These are phyloP conservation scores for Octodonta nipae DNA, from an alignment of 2,888 invertebrate species.

Conservation along the genomic window DNA sequence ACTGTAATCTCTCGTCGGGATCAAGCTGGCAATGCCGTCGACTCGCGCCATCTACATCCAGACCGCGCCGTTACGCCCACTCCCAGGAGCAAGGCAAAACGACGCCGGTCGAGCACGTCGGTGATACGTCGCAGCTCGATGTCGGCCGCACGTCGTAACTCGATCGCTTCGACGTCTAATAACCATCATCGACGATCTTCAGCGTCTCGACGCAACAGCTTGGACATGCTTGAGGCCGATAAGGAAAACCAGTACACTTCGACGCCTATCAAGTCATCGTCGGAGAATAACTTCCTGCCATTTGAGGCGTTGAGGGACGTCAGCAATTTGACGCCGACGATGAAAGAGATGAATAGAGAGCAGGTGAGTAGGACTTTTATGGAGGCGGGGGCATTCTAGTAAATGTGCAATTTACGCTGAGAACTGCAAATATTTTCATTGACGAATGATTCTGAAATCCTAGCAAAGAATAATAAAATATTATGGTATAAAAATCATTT, in stretches of 20 bases:
- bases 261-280: conserved; percentile 40
- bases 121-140: too few relatives aligned
- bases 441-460: too few relatives aligned
- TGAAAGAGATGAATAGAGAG: not conserved
- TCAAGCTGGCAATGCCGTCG: conserved; percentile 12
- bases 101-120: conserved; percentile 12
- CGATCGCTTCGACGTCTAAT: conserved; percentile 10
- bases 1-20: conserved; percentile 34
- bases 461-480: too few relatives aligned
- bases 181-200: not conserved
- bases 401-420: too few relatives aligned
- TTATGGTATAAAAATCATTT: too few relatives aligned
- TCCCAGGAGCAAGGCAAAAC: too few relatives aligned
- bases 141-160: conserved; percentile 35
- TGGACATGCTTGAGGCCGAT: conserved; percentile 40
- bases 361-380: too few relatives aligned
- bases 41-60: too few relatives aligned
- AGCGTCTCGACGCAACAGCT: conserved; percentile 35
- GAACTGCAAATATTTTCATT: too few relatives aligned
- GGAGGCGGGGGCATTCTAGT: too few relatives aligned
- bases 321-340: conserved; percentile 46
- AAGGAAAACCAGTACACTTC: conserved; percentile 49
- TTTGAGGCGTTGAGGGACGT: conserved; percentile 44
- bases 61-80: too few relatives aligned
- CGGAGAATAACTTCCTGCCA: conserved; percentile 21